Base-by-base conservation (phyloP, 2,888 invertebrate species). In the Rotaria macrura region DNA sequence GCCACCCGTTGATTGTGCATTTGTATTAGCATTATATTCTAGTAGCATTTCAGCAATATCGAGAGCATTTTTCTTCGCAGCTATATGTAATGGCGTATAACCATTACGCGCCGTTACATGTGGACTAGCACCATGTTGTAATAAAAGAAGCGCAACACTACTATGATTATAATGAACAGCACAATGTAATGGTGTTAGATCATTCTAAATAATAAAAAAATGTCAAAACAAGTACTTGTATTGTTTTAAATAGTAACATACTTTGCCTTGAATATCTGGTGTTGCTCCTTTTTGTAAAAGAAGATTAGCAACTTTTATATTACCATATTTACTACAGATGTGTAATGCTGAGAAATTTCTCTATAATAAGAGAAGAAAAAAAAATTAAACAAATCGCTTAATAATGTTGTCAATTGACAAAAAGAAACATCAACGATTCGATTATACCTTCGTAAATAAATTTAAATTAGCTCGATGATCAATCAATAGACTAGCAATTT, bases 41-140 rank as follows among this genome's bases (percentile, higher is more conserved):
- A 99, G 91, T 85, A 99, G 92, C 0, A 97, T 96, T 7, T 96
- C 96, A 0, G 97, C 98, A 87, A 98, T 97, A 89, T 98, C 98
- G 96, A 98, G 97, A 93, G 97, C 96, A 92, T 99, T 98, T 92
- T 99, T 99, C 88, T 97, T 95, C 25, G 98, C 96, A 0, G 99
- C 97, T 91, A 99, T 99, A 91, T 99, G 99, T 23, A 99, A 93
- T 4, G 99, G 97, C 1, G 99, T 98, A 90, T 99, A 99, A 0
- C 98, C 99, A 90, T 99, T 99, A 92, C 91, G 88, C 85, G 99
- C 98, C 87, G 95, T 94, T 85, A 97, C 96, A 93, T 97, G 94
- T 0, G 97, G 96, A 0, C 95, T 95, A 34, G 97, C 97, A 88
- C 96, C 95, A 92, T 95, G 96, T 91, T 98, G 97, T 87, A 99